phyloP scores from a whole-genome alignment of 2,113 vertebrate genomes.

The Cyanoderma ruficeps region DNA sequence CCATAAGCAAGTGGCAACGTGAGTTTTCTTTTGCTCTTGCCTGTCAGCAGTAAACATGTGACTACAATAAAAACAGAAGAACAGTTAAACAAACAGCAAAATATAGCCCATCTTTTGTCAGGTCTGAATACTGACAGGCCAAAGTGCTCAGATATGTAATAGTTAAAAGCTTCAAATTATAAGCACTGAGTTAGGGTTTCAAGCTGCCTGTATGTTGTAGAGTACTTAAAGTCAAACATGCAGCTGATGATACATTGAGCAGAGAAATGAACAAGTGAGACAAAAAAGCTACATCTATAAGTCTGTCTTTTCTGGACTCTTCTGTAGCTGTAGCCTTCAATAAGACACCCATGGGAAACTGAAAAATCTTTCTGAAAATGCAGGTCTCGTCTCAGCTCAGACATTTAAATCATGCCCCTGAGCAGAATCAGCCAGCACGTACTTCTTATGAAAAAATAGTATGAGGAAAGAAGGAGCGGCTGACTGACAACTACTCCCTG shows the following conservation, averaged over 20 bases:
- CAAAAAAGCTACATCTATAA: not conserved
- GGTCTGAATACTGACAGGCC: not conserved
- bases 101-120: not conserved
- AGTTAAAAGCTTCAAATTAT: not conserved
- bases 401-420: not conserved
- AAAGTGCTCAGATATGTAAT: not conserved
- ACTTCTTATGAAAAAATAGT: not conserved
- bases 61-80: not conserved
- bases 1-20: not conserved
- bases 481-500: not conserved
- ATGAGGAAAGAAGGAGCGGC: not conserved
- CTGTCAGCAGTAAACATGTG: not conserved
- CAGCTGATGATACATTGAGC: not conserved
- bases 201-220: not conserved
- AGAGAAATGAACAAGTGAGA: not conserved
- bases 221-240: not conserved
- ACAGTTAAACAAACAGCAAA: not conserved
- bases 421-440: not conserved
- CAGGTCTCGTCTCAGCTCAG: not conserved
- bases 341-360: not conserved
- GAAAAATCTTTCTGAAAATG: not conserved
- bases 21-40: not conserved
- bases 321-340: not conserved
- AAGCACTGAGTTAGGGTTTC: not conserved
- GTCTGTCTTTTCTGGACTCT: not conserved